Conservation (phyloP, 2,113 vertebrate species). For the Rhodinocichla rosea region DNA sequence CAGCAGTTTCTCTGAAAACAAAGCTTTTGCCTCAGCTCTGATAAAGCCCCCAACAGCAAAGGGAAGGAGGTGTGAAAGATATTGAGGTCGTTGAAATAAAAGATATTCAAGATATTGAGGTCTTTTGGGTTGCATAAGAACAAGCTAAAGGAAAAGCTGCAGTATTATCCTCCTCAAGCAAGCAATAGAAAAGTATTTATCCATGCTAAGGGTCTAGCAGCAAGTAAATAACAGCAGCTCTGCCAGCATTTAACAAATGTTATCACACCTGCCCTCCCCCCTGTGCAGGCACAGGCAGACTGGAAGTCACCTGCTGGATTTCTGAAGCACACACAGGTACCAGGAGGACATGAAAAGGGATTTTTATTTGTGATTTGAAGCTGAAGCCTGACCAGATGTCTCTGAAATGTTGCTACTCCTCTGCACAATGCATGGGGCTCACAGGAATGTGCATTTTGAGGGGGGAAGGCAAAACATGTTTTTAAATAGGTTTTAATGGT, state of each 20-base stretch:
- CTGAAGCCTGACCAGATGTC: neutral
- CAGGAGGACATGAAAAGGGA: neutral
- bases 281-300: neutral
- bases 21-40: neutral
- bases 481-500: neutral
- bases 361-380: neutral
- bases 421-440: neutral
- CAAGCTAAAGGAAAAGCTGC: neutral
- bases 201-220: neutral
- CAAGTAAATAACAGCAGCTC: neutral
- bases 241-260: neutral
- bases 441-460: neutral
- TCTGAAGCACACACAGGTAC: neutral
- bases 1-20: neutral
- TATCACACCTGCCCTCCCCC: neutral
- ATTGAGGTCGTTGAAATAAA: neutral
- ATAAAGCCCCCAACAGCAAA: neutral
- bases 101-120: neutral
- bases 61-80: neutral
- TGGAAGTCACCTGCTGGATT: neutral
- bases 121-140: neutral
- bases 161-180: neutral
- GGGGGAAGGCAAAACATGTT: rapidly evolving
- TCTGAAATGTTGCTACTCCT: neutral
- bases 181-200: neutral